Conservation (phyloP, 1,140 invertebrate species). For the Drosophila auraria region DNA sequence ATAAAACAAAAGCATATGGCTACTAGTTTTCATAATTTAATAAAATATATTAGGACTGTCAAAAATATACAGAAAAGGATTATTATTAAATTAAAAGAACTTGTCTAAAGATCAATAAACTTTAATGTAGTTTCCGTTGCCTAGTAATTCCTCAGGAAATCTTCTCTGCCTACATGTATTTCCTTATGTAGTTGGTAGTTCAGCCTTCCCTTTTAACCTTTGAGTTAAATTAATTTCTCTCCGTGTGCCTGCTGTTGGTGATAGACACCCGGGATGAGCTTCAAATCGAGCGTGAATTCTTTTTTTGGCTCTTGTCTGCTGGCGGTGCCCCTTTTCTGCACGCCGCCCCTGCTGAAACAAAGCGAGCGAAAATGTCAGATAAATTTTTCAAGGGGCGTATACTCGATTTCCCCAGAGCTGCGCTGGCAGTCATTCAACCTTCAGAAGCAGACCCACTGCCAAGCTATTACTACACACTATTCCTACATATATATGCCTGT, state of each 20-base stretch:
- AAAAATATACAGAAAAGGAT: too few relatives aligned
- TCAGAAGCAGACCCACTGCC: slow-evolving; percentile 50
- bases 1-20: too few relatives aligned
- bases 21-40: too few relatives aligned
- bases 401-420: slow-evolving; percentile 55
- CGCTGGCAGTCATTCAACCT: slow-evolving; percentile 64
- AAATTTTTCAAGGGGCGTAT: slow-evolving; percentile 62
- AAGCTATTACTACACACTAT: background rate
- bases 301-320: slow-evolving; percentile 55
- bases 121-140: too few relatives aligned
- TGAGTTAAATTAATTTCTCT: background rate
- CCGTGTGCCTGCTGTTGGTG: slow-evolving; percentile 40
- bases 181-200: too few relatives aligned
- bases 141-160: background rate
- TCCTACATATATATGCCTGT: background rate
- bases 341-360: slow-evolving; percentile 45
- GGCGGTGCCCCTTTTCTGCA: slow-evolving; percentile 29
- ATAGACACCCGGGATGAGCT: slow-evolving; percentile 62
- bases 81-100: too few relatives aligned
- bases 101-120: background rate
- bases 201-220: background rate
- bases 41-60: too few relatives aligned
- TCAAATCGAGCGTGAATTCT: slow-evolving; percentile 74
- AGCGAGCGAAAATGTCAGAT: slow-evolving; percentile 68
- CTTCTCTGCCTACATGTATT: background rate